Conservation (phyloP, 2,797 vertebrate genomes). For the Gymnoscopelus braueri region DNA sequence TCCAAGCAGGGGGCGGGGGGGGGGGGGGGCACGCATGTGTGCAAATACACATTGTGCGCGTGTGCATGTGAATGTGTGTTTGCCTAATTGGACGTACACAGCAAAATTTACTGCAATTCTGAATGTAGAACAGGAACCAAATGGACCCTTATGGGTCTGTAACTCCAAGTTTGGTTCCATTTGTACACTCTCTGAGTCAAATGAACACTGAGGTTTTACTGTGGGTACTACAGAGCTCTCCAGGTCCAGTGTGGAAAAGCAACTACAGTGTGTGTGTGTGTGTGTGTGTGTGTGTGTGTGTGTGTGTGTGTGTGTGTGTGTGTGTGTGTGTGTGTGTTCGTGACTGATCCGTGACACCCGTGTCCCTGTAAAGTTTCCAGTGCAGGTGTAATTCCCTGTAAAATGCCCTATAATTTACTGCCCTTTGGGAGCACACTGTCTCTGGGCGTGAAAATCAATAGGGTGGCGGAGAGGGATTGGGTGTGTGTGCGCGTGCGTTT, state of each 20-base stretch:
- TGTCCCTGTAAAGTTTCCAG: slow-evolving; percentile 92
- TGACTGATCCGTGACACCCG: slow-evolving; percentile 79
- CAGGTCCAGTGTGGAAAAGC: too few species aligned
- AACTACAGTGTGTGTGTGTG: slow-evolving; percentile 13
- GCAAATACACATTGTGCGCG: neutral
- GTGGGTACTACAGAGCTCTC: too few species aligned
- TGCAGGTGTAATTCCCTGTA: slow-evolving; percentile 95
- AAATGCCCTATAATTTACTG: slow-evolving; percentile 93
- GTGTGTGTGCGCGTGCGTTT: neutral
- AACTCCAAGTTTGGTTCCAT: too few species aligned
- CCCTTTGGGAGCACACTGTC: slow-evolving; percentile 84
- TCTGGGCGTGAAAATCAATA: slow-evolving; percentile 83
- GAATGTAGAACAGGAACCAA: too few species aligned
- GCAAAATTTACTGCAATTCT: too few species aligned
- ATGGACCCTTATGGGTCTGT: too few species aligned
- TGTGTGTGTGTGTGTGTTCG: slow-evolving; percentile 22
- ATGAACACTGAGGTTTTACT: too few species aligned
- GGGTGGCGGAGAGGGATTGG: slow-evolving; percentile 67
- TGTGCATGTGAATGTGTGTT: neutral
- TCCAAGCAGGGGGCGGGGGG: slow-evolving; percentile 9
- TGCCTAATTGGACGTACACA: too few species aligned
- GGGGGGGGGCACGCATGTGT: neutral
- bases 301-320: slow-evolving; percentile 20
- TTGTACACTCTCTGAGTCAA: too few species aligned
- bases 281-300: slow-evolving; percentile 17